Evolutionary conservation across 2,888 invertebrate species (phyloP).

Genomic region (Apotomis capreana): DNA sequence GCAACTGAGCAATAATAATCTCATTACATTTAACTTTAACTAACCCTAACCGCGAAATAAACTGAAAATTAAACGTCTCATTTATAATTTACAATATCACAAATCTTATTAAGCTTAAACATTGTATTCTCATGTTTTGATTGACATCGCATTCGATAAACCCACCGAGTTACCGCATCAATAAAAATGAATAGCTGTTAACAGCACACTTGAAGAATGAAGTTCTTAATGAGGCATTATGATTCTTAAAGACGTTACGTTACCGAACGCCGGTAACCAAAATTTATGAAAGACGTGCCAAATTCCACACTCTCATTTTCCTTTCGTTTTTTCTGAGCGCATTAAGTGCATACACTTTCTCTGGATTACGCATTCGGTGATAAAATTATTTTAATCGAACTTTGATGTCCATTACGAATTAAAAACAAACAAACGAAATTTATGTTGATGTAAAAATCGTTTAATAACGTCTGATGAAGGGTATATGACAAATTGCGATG

Average conservation of each 20-base stretch:
- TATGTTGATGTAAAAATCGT: slow-evolving; percentile 41
- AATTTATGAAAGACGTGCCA: slow-evolving; percentile 68
- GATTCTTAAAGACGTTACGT: slow-evolving; percentile 53
- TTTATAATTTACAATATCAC: slow-evolving; percentile 9
- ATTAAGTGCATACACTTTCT: slow-evolving; percentile 75
- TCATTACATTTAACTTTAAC: neutral
- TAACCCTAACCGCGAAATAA: neutral
- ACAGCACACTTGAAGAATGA: slow-evolving; percentile 56
- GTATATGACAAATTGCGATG: slow-evolving; percentile 73
- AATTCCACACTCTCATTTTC: slow-evolving; percentile 76
- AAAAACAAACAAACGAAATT: slow-evolving; percentile 34
- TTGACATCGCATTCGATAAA: slow-evolving; percentile 36
- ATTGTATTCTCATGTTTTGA: slow-evolving; percentile 33
- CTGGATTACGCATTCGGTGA: slow-evolving; percentile 68
- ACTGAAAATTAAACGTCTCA: neutral
- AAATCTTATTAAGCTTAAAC: slow-evolving; percentile 3
- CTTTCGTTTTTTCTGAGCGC: slow-evolving; percentile 69
- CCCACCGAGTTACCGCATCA: slow-evolving; percentile 44
- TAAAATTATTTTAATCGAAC: slow-evolving; percentile 54
- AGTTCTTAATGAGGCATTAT: slow-evolving; percentile 55
- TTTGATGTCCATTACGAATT: slow-evolving; percentile 45
- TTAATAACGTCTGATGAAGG: slow-evolving; percentile 62
- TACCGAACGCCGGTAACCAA: slow-evolving; percentile 56
- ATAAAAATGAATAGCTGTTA: slow-evolving; percentile 52
- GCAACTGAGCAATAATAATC: neutral